These are phyloP conservation scores for Tinamus major DNA, from an alignment of 2,797 vertebrate genomes.

Conservation along the genomic window DNA sequence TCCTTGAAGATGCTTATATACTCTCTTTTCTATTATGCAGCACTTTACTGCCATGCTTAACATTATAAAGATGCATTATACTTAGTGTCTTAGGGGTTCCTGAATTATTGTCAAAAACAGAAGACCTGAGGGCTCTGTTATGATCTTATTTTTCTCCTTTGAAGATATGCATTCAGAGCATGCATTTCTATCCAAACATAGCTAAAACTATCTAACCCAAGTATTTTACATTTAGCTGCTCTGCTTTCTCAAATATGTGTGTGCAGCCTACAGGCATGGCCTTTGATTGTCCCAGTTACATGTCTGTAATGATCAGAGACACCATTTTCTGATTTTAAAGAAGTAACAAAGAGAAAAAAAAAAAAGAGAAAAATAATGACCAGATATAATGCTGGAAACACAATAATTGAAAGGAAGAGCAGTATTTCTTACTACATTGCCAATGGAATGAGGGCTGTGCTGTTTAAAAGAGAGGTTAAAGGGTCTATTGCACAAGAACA, in stretches of 20 bases:
- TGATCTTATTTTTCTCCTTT: background rate
- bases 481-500: conserved; percentile 39
- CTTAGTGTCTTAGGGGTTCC: background rate
- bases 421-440: conserved; percentile 17
- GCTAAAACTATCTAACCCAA: background rate
- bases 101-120: background rate
- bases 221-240: background rate
- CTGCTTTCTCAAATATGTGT: background rate
- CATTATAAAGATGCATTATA: background rate
- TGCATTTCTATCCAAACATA: background rate
- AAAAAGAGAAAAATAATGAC: conserved; percentile 26
- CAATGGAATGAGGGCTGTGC: conserved; percentile 1
- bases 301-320: background rate
- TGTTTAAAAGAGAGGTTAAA: conserved; percentile 48
- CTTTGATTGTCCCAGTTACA: background rate
- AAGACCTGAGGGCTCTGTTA: background rate
- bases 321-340: conserved; percentile 11
- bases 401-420: conserved; percentile 34
- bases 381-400: background rate
- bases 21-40: background rate
- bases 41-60: background rate
- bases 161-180: background rate
- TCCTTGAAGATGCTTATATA: background rate
- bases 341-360: background rate
- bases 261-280: background rate